Percentiles rank a stretch among this genome's conserved stretches.
Conservation (phyloP, 2,888 invertebrate species). For the Drosophila anomalipes region DNA sequence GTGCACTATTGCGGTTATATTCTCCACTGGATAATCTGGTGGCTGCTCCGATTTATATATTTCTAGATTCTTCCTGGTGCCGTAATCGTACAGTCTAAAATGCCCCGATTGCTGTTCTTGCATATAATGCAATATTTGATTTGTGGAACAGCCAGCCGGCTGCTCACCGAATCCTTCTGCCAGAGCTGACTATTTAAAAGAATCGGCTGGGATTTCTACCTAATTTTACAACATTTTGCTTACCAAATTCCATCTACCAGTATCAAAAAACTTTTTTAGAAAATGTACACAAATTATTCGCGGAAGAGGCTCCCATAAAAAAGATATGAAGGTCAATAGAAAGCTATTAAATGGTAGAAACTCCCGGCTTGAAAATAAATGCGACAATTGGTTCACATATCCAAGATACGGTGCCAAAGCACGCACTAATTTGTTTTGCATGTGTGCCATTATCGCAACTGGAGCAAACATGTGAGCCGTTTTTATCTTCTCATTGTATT, state of each 20-base stretch:
- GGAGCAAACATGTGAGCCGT: conserved; percentile 82
- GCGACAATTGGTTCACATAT: conserved; percentile 43
- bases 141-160: conserved; percentile 74
- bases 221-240: neutral
- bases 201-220: neutral
- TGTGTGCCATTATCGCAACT: conserved; percentile 86
- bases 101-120: conserved; percentile 70
- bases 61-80: conserved; percentile 49
- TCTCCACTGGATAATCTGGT: conserved; percentile 69
- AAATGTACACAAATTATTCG: conserved; percentile 86
- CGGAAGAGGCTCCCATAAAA: conserved; percentile 83
- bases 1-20: conserved; percentile 59
- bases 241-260: conserved; percentile 63
- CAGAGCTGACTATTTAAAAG: conserved; percentile 56
- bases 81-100: conserved; percentile 73
- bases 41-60: conserved; percentile 60
- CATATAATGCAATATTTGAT: conserved; percentile 78
- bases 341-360: conserved; percentile 87
- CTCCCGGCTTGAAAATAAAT: conserved; percentile 85
- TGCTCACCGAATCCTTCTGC: conserved; percentile 53
- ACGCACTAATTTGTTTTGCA: conserved; percentile 84
- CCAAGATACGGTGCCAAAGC: conserved; percentile 83
- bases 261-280: conserved; percentile 86
- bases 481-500: conserved; percentile 79
- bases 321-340: conserved; percentile 85